phyloP scores from a whole-genome alignment of 2,888 invertebrate genomes.

The Brachypalpus laphriformis region DNA sequence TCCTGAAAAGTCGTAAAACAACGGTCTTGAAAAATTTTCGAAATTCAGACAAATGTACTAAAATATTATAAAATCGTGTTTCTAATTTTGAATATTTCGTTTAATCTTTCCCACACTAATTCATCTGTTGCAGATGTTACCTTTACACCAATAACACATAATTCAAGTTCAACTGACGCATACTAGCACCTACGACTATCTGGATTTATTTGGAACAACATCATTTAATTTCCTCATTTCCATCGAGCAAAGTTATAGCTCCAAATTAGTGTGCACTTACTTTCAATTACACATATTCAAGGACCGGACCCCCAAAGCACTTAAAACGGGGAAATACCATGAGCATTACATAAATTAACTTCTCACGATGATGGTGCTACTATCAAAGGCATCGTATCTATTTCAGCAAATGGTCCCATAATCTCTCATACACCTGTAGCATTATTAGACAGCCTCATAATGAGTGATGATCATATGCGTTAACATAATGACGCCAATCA shows the following conservation, averaged over 20 bases:
- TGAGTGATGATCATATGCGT: conserved; percentile 61
- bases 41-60: too few species aligned
- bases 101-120: too few species aligned
- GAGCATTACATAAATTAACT: conserved; percentile 36
- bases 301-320: conserved; percentile 52
- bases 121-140: too few species aligned
- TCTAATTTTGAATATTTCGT: too few species aligned
- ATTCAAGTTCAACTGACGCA: too few species aligned
- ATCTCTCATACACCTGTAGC: conserved; percentile 61
- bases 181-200: too few species aligned
- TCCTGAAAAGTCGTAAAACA: too few species aligned
- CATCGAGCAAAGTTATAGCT: background rate
- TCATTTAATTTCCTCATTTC: background rate
- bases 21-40: too few species aligned
- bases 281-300: conserved; percentile 49
- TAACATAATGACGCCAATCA: conserved; percentile 65
- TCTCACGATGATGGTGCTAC: background rate
- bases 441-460: conserved; percentile 57
- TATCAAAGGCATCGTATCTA: conserved; percentile 26
- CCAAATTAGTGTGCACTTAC: conserved; percentile 36
- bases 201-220: background rate
- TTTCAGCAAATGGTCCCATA: conserved; percentile 64
- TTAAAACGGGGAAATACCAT: conserved; percentile 40
- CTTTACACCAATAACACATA: too few species aligned
- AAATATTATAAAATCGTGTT: too few species aligned